phyloP scores from a whole-genome alignment of 2,113 vertebrate genomes.

The Semnopithecus entellus region DNA sequence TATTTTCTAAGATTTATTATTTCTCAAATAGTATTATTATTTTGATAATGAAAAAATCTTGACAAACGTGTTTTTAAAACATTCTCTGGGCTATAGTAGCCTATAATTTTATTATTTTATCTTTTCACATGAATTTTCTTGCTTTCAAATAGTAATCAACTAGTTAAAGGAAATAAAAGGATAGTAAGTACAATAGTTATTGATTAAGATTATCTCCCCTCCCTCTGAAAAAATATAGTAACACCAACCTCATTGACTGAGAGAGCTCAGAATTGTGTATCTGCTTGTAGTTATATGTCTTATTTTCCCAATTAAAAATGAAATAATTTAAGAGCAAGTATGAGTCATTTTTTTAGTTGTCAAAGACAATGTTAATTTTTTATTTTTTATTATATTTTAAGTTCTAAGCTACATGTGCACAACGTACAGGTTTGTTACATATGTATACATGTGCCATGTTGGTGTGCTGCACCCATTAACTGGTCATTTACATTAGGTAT shows the following conservation, averaged over 20 bases:
- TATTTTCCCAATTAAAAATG: not conserved
- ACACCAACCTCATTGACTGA: not conserved
- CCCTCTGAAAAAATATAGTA: not conserved
- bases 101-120: not conserved
- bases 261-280: not conserved
- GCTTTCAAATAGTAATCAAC: not conserved
- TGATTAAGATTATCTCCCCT: not conserved
- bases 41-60: not conserved
- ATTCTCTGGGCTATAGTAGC: not conserved
- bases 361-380: not conserved
- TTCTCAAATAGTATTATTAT: constrained; percentile 26
- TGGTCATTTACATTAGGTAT: too few species aligned
- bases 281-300: not conserved
- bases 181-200: not conserved
- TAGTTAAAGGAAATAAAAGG: not conserved
- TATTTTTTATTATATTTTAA: too few species aligned
- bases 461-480: too few species aligned
- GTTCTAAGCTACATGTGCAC: too few species aligned
- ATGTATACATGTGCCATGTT: too few species aligned
- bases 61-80: not conserved
- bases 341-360: constrained; percentile 8
- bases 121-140: constrained; percentile 3
- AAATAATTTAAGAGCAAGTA: constrained; percentile 25
- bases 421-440: too few species aligned
- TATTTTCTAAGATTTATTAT: not conserved